Evolutionary conservation across 1,140 invertebrate species (phyloP), one percentile per base, ranked within the genome.

Genomic region (Hycleus cichorii): DNA sequence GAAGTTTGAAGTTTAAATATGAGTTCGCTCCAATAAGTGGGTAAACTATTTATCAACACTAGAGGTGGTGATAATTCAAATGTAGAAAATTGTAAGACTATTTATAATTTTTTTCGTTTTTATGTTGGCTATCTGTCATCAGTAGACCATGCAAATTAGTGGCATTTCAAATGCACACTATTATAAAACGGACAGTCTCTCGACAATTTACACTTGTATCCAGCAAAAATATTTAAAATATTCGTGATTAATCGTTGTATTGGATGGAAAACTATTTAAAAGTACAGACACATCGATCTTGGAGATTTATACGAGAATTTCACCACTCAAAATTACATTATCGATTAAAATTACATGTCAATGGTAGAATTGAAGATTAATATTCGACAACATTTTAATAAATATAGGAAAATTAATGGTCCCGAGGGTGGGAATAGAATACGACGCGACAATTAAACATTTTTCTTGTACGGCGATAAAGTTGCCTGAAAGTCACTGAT

Each of bases 281-380:
- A 18, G 18, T 18, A 18, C 18, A 18, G 18, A 18, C 18, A 18
- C 18, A 18, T 18, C 18, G 18, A 18, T 18, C 18, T 18, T 18
- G 18, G 18, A 18, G 18, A 60, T 60, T 60, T 60, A 53, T 47
- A 56, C 56, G 55, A 48, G 56, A 60, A 60, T 60, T 60, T 60
- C 52, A 24, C 18, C 18, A 18, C 58, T 47, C 42, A 51, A 47
- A 52, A 56, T 60, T 56, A 57, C 53, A 60, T 57, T 47, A 48
- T 26, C 53, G 52, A 60, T 60, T 60, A 56, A 60, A 58, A 60
- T 60, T 59, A 59, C 61, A 57, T 63, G 61, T 63, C 61, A 63
- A 63, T 63, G 58, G 50, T 52, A 63, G 61, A 63, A 63, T 60
- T 52, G 62, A 60, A 54, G 62, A 64, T 60, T 60, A 64, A 64